Base-by-base conservation (phyloP, 1,140 invertebrate species). In the Drosophila ercepeae region DNA sequence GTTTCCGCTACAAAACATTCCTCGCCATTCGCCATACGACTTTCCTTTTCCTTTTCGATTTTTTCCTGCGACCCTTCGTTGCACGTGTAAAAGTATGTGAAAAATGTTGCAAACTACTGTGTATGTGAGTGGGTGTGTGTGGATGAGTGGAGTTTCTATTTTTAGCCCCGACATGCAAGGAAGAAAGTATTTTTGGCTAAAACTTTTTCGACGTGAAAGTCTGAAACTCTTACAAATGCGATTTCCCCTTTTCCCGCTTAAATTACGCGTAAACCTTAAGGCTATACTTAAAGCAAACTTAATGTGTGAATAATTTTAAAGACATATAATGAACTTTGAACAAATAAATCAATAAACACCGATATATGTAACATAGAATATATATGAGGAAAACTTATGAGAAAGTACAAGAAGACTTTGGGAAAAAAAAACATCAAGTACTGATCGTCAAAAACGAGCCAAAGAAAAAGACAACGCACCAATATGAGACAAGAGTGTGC, bases 391-490 rank as follows among this genome's bases (percentile, higher is more conserved):
- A 50, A 67, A 68, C 46, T 27, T n/a, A n/a, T n/a, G n/a, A n/a
- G n/a, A 8, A 67, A 64, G 27, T 25, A 34, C 32, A 78, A 54
- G 57, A 39, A 72, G 29, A 51, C 6, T 32, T 78, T 45, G 27
- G 42, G 58, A 77, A 44, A 61, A 77, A 44, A 67, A 53, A 34
- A 67, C 36, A 67, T 68, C 25, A 16, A 53, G 25, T 67, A 45
- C 32, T 65, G 63, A 25, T 25, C 34, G 19, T 51, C 63, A 49
- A 74, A 81, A 67, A 69, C 54, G 70, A 75, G 59, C 59, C 46
- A 75, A 82, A 74, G 69, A 75, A 90, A 78, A 79, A 89, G 88
- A 90, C 78, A 90, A 90, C 88, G 78, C 75, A 88, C 88, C 88
- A 90, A 90, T 90, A 69, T 73, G 50, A 70, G 81, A 86, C 81